Evolutionary conservation across 2,888 invertebrate genomes (phyloP), one percentile per base, ranked within the genome.

Genomic region (Andrena flavipes): DNA sequence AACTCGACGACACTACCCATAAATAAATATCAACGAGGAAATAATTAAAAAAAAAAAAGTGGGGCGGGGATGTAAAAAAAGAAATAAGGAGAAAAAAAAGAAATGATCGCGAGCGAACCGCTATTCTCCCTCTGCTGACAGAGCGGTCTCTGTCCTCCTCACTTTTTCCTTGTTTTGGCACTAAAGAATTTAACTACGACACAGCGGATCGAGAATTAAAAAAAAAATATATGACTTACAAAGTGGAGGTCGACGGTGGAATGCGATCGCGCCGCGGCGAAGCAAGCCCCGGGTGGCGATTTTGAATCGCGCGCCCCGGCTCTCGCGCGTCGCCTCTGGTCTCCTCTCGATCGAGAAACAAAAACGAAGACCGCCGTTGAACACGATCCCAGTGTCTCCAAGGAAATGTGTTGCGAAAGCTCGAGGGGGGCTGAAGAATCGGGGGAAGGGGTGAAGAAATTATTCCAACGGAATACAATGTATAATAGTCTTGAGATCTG

Each of bases 151-250:
- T 20, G 26, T 29, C 29, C n/a, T 42, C 10, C 48, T 6, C 30
- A 64, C 26, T 33, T 51, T 64, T 29, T 42, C 10, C 20, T 72
- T 71, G 29, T 59, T 91, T 92, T 92, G 91, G 91, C 91, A 92
- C 91, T 91, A 91, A 92, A 90, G 91, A 92, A 90, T 91, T 88
- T 87, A 88, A 90, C 88, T 72, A 64, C 64, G 42, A 33, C 51
- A 8, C 20, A 33, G 13, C n/a, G 62, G 60, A 20, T 65, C 4
- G 23, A 51, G n/a, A 42, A 59, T 7, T 20, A 10, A 23, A 29
- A 29, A 26, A 30, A 8, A 23, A 68, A 3, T n/a, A n/a, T 49
- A 67, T 10, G 16, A 8, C 20, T n/a, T 56, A 6, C 10, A 33
- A 49, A 3, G 29, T 3, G n/a, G 23, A 60, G 16, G 23, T 56